phyloP scores from a whole-genome alignment of 2,113 vertebrate species.

The Takifugu bimaculatus region DNA sequence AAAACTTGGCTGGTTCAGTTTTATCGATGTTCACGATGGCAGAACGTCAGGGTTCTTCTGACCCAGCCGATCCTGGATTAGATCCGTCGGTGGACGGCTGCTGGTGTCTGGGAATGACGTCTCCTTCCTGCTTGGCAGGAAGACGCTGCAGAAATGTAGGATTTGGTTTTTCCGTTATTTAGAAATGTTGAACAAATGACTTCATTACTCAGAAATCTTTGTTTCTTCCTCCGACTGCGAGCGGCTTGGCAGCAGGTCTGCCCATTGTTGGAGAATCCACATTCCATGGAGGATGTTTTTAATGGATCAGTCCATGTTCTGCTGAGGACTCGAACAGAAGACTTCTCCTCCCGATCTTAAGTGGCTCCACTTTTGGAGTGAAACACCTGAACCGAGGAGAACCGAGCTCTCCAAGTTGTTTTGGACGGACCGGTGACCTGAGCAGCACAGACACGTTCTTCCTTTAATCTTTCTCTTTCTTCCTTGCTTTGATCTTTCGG shows the following conservation, averaged over 20 bases:
- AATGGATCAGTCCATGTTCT: conserved; percentile 24
- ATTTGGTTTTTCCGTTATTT: conserved; percentile 9
- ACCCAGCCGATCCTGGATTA: conserved; percentile 12
- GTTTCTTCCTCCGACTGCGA: conserved; percentile 21
- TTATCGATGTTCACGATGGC: conserved; percentile 46
- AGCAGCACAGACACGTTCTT: too few species aligned
- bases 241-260: conserved; percentile 27
- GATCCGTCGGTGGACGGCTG: conserved; percentile 5
- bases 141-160: background rate
- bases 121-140: background rate
- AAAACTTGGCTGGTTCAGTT: conserved; percentile 37
- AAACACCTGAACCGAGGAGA: conserved; percentile 1
- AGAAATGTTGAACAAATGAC: conserved; percentile 22
- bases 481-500: too few species aligned
- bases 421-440: too few species aligned
- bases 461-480: too few species aligned
- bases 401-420: too few species aligned
- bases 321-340: too few species aligned
- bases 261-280: conserved; percentile 46
- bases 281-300: conserved; percentile 37
- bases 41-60: conserved; percentile 28
- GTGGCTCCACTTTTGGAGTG: conserved; percentile 8
- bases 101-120: conserved; percentile 2
- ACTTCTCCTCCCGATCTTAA: too few species aligned
- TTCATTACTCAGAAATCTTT: conserved; percentile 30